phyloP scores from a whole-genome alignment of 2,888 invertebrate genomes.

The Cephalotes varians region DNA sequence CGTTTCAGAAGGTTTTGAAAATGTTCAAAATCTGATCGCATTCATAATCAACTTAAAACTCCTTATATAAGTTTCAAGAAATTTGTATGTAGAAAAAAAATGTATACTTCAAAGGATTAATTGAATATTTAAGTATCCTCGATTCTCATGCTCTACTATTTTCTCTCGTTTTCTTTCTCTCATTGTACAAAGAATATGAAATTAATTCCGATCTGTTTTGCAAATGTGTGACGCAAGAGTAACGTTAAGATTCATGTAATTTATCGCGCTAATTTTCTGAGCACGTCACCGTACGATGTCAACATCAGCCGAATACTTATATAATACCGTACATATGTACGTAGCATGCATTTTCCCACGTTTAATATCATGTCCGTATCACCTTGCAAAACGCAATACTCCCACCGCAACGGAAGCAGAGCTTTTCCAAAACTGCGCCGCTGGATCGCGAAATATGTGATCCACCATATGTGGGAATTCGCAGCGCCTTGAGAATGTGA shows the following conservation, averaged over 20 bases:
- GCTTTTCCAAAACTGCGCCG: slow-evolving; percentile 52
- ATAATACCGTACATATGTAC: background rate
- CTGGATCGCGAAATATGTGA: slow-evolving; percentile 50
- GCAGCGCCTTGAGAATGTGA: slow-evolving; percentile 53
- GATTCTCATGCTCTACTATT: background rate
- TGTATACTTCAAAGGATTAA: too few relatives aligned
- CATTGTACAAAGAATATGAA: background rate
- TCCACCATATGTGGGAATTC: slow-evolving; percentile 31
- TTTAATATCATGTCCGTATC: slow-evolving; percentile 47
- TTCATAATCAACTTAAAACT: too few relatives aligned
- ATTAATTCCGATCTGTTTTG: background rate
- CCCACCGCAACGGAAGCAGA: background rate
- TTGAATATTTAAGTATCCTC: background rate
- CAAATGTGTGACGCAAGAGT: background rate
- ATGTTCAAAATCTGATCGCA: too few relatives aligned
- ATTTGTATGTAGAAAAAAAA: too few relatives aligned
- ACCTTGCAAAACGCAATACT: slow-evolving; percentile 46
- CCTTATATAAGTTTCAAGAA: too few relatives aligned
- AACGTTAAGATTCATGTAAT: background rate
- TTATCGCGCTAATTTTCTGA: background rate
- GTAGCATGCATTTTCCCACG: background rate
- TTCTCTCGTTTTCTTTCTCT: background rate
- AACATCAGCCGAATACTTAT: background rate
- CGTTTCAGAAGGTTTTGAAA: too few relatives aligned
- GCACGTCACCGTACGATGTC: background rate